Evolutionary conservation across 2,113 vertebrate species (phyloP), one percentile per base, ranked within the genome.

Genomic region (Colistium nudipinnis): DNA sequence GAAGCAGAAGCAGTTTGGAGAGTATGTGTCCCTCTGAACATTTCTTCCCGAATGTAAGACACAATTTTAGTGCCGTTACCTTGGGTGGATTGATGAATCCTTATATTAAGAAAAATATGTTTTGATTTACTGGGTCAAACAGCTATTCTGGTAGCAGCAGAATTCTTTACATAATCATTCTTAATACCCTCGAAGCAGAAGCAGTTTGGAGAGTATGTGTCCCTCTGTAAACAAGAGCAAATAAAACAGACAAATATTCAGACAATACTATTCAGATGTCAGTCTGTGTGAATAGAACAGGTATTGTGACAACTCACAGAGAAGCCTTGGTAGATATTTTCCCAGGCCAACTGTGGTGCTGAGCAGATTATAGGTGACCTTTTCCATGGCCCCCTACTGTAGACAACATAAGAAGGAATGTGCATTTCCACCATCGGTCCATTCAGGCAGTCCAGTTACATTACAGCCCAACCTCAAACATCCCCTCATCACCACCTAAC

Each of bases 121-220:
- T 14, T 36, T 22, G n/a, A 36, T 24, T n/a, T 63, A 36, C 27
- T 62, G 22, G 28, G 81, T 39, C 61, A 24, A 31, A 57, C 48
- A 51, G 45, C 20, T 62, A 53, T 52, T 33, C 17, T 55, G 70
- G 43, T 16, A 39, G 52, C 4, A 66, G 17, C 2, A 31, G 51
- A n/a, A n/a, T n/a, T n/a, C 52, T 61, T 36, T 2, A 16, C 3
- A 16, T 54, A 25, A n/a, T 43, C 39, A 66, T 78, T 70, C 65
- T 66, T 63, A 70, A 66, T 17, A n/a, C n/a, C 12, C 6, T 16
- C 45, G 17, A 51, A 47, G 4, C 61, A 79, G 76, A 59, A 51
- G 10, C 63, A 67, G 35, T 73, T 70, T 66, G 24, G 64, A 78
- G 65, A 53, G 44, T 38, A 19, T 78, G 74, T 69, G 63, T 76